A percentile compares a stretch with the other conserved stretches of the same genome.
Evolutionary conservation across 2,888 invertebrate species (phyloP).

Genomic region (Ptychoptera contaminata): DNA sequence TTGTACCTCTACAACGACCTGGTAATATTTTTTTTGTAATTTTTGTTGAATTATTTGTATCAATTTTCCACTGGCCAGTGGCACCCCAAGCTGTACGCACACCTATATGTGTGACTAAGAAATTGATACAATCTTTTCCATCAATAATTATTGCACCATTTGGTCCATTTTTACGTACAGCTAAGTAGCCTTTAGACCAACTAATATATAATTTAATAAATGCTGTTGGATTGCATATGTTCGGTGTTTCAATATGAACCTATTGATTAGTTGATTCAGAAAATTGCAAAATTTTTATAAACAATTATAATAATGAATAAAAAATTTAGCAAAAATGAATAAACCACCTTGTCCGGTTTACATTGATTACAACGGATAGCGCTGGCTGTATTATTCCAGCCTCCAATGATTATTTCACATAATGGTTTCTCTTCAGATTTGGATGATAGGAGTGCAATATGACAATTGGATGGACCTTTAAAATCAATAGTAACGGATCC

Average conservation of each 20-base stretch:
- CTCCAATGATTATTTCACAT: slow-evolving; percentile 51
- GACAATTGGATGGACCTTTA: slow-evolving; percentile 46
- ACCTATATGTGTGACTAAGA: slow-evolving; percentile 44
- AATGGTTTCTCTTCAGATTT: slow-evolving; percentile 42
- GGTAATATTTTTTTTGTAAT: too few relatives aligned
- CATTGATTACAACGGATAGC: slow-evolving; percentile 45
- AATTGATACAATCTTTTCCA: slow-evolving; percentile 43
- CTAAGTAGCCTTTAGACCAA: slow-evolving; percentile 39
- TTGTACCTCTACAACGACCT: background rate
- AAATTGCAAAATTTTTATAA: too few relatives aligned
- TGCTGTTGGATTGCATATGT: slow-evolving; percentile 38
- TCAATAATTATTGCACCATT: slow-evolving; percentile 38
- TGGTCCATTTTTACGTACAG: slow-evolving; percentile 33
- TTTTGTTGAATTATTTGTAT: slow-evolving; percentile 16
- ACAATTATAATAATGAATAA: too few relatives aligned
- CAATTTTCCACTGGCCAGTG: slow-evolving; percentile 44
- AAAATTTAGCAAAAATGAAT: too few relatives aligned
- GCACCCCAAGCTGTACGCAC: slow-evolving; percentile 49
- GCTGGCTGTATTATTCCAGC: slow-evolving; percentile 49
- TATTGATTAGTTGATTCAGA: too few relatives aligned
- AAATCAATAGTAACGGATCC: slow-evolving; percentile 41
- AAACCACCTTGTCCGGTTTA: slow-evolving; percentile 38
- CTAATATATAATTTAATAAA: slow-evolving; percentile 39
- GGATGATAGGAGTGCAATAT: slow-evolving; percentile 39
- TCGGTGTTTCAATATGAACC: slow-evolving; percentile 38